phyloP scores from a whole-genome alignment of 2,888 invertebrate species.

The Mimachlamys varia region DNA sequence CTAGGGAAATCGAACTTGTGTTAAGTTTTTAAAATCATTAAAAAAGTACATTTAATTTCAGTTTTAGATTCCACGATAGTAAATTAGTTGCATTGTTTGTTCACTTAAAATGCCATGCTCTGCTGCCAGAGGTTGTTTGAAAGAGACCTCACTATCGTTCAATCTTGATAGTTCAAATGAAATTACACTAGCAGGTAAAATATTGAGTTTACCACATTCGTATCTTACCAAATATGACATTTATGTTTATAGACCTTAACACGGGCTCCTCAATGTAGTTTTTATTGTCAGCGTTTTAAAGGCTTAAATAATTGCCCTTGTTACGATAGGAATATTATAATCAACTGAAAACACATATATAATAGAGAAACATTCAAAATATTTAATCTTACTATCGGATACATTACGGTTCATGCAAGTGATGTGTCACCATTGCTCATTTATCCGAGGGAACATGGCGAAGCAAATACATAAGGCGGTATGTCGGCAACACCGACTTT shows the following conservation, averaged over 20 bases:
- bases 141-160: background rate
- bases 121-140: slow-evolving; percentile 6
- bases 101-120: slow-evolving; percentile 17
- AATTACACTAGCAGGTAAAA: background rate
- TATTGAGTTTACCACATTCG: background rate
- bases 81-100: background rate
- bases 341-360: no score
- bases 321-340: background rate
- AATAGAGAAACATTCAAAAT: no score
- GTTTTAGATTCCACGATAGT: background rate
- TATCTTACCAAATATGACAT: background rate
- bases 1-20: background rate
- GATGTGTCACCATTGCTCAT: no score
- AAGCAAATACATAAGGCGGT: no score
- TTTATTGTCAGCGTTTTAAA: background rate
- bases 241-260: background rate
- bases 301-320: background rate
- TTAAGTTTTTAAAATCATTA: background rate
- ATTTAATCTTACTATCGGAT: no score
- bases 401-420: no score
- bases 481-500: no score
- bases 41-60: slow-evolving; percentile 32
- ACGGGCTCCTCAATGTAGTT: background rate
- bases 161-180: slow-evolving; percentile 20
- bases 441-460: no score